A percentile compares a stretch with the other conserved stretches of the same genome.
These are phyloP conservation scores for Nemotelus pantherinus DNA, from an alignment of 2,888 invertebrate species.

Conservation along the genomic window DNA sequence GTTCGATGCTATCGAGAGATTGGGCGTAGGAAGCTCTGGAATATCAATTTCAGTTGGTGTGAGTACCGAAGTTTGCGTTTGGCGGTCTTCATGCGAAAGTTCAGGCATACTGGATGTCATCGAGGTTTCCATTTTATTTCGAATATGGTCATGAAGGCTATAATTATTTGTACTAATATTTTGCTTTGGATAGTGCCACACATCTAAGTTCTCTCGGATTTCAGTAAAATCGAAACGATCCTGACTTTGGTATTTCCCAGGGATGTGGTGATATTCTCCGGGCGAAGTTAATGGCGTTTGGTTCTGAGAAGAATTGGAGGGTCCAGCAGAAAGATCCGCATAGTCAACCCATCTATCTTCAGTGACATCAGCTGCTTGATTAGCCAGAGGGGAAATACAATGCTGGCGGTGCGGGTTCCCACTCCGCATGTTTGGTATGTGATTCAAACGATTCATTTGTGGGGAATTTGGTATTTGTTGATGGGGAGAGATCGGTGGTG, in stretches of 20 bases:
- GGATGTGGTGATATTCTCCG: slow-evolving; percentile 59
- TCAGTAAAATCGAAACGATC: slow-evolving; percentile 69
- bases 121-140: slow-evolving; percentile 60
- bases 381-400: slow-evolving; percentile 53
- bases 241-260: slow-evolving; percentile 54
- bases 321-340: slow-evolving; percentile 60
- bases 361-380: slow-evolving; percentile 63
- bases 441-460: slow-evolving; percentile 58
- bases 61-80: slow-evolving; percentile 43
- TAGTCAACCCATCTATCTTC: slow-evolving; percentile 60
- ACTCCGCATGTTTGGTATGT: slow-evolving; percentile 67
- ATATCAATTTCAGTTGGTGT: slow-evolving; percentile 55
- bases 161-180: slow-evolving; percentile 56
- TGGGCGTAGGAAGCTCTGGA: slow-evolving; percentile 64
- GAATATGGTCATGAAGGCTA: slow-evolving; percentile 57
- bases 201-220: slow-evolving; percentile 67
- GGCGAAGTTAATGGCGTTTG: slow-evolving; percentile 62
- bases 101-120: slow-evolving; percentile 72
- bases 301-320: slow-evolving; percentile 59
- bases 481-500: slow-evolving; percentile 67
- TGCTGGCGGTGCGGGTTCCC: slow-evolving; percentile 49
- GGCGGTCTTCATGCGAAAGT: slow-evolving; percentile 58
- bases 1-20: slow-evolving; percentile 68
- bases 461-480: slow-evolving; percentile 71
- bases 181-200: slow-evolving; percentile 67